phyloP scores from a whole-genome alignment of 2,888 invertebrate genomes.

The Scaptomyza flava region DNA sequence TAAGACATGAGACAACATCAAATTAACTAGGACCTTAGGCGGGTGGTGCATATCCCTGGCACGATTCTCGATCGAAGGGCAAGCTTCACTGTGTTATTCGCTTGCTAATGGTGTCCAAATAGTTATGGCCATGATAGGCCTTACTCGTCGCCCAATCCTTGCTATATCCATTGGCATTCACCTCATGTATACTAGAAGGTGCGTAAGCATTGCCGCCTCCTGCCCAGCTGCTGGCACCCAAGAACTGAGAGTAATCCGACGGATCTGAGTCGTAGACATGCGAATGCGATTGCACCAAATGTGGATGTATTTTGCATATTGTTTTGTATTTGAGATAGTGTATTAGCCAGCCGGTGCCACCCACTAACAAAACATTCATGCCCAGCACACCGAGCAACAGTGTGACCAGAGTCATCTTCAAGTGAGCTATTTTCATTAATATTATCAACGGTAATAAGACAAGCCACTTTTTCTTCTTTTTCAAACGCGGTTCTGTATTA shows the following conservation, averaged over 20 bases:
- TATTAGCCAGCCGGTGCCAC: conserved; percentile 82
- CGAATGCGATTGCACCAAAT: conserved; percentile 82
- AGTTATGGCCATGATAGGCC: conserved; percentile 81
- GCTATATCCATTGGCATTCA: conserved; percentile 65
- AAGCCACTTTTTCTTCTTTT: conserved; percentile 81
- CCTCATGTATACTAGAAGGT: conserved; percentile 77
- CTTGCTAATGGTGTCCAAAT: conserved; percentile 81
- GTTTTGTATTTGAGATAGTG: conserved; percentile 83
- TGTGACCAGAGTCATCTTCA: conserved; percentile 81
- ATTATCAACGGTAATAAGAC: conserved; percentile 82
- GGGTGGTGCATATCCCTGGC: conserved; percentile 38
- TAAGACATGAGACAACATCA: conserved; percentile 31
- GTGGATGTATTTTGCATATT: conserved; percentile 83
- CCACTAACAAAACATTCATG: conserved; percentile 80
- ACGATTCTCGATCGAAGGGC: conserved; percentile 38
- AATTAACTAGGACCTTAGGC: conserved; percentile 50
- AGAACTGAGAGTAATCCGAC: conserved; percentile 81
- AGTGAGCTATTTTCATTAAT: conserved; percentile 82
- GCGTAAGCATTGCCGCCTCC: conserved; percentile 52
- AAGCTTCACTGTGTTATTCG: conserved; percentile 60
- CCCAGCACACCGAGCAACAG: conserved; percentile 80
- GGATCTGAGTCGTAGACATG: conserved; percentile 83
- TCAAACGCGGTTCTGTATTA: conserved; percentile 69
- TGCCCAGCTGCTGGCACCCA: conserved; percentile 81
- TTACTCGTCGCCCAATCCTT: conserved; percentile 83